phyloP scores from a whole-genome alignment of 2,797 vertebrate genomes.

The Sebastes taczanowskii region DNA sequence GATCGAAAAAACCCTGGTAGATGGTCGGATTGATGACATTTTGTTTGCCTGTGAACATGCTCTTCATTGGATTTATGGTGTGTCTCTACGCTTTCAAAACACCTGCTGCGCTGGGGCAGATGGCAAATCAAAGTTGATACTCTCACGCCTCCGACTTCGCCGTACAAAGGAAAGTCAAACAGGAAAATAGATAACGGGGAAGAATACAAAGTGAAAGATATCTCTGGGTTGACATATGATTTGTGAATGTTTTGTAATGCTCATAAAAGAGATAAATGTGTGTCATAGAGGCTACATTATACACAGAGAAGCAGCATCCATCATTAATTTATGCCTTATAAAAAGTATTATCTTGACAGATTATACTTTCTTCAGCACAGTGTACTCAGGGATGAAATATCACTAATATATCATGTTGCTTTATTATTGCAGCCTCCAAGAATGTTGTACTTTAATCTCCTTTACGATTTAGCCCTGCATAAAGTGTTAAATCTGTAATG shows the following conservation, averaged over 20 bases:
- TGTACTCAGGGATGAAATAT: constrained; percentile 24
- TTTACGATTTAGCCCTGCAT: constrained; percentile 8
- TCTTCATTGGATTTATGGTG: constrained; percentile 77
- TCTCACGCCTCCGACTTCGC: constrained; percentile 24
- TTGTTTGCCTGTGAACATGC: constrained; percentile 82
- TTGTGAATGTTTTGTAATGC: constrained; percentile 28
- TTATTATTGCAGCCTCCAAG: constrained; percentile 22
- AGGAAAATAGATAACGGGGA: constrained; percentile 13
- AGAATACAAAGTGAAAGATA: constrained; percentile 31
- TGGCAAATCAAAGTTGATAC: constrained; percentile 59
- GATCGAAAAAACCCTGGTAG: constrained; percentile 69
- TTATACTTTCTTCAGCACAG: constrained; percentile 6
- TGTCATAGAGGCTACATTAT: not conserved
- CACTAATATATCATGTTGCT: constrained; percentile 10
- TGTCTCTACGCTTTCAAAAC: constrained; percentile 73
- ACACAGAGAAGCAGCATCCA: constrained; percentile 3
- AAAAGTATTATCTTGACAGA: constrained; percentile 32
- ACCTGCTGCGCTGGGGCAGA: constrained; percentile 66
- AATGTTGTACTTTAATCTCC: constrained; percentile 20
- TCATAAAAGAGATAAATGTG: constrained; percentile 43
- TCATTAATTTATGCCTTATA: constrained; percentile 12
- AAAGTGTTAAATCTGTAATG: constrained; percentile 1
- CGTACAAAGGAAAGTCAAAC: constrained; percentile 4
- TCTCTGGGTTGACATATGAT: constrained; percentile 30
- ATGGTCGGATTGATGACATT: constrained; percentile 78